These are phyloP conservation scores for Aldrovandia affinis DNA, from an alignment of 2,797 vertebrate genomes.

Conservation along the genomic window DNA sequence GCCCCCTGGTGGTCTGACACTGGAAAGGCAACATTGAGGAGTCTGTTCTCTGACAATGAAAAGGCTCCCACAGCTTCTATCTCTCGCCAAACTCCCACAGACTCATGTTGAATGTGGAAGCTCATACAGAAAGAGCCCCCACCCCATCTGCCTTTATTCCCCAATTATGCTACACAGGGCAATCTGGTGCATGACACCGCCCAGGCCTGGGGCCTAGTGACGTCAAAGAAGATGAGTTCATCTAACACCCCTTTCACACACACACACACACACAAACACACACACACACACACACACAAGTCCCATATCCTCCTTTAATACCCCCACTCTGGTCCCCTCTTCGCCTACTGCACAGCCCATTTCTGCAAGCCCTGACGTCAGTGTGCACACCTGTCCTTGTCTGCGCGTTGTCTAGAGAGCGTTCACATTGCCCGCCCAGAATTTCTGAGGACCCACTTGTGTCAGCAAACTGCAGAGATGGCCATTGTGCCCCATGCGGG, in stretches of 20 bases:
- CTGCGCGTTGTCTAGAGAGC: neutral
- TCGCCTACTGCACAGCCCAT: neutral
- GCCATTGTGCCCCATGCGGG: neutral
- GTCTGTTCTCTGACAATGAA: neutral
- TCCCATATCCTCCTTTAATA: too few relatives aligned
- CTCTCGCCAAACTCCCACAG: neutral
- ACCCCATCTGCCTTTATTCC: neutral
- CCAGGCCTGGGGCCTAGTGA: neutral
- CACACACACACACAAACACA: neutral
- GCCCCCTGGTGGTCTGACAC: neutral
- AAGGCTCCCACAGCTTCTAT: neutral
- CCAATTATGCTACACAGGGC: neutral
- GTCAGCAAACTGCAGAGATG: neutral
- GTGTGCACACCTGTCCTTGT: neutral
- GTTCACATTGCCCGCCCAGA: neutral
- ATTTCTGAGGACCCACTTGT: constrained; percentile 21
- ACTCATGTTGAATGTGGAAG: neutral
- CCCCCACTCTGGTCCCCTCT: neutral
- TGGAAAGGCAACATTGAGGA: neutral
- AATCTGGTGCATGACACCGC: constrained; percentile 6
- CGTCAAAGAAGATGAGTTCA: neutral
- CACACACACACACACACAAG: neutral
- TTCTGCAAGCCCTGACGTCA: neutral
- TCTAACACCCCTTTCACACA: neutral
- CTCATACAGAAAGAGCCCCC: neutral